Evolutionary conservation across 2,888 invertebrate species (phyloP).

Genomic region (Cybosia mesomella): DNA sequence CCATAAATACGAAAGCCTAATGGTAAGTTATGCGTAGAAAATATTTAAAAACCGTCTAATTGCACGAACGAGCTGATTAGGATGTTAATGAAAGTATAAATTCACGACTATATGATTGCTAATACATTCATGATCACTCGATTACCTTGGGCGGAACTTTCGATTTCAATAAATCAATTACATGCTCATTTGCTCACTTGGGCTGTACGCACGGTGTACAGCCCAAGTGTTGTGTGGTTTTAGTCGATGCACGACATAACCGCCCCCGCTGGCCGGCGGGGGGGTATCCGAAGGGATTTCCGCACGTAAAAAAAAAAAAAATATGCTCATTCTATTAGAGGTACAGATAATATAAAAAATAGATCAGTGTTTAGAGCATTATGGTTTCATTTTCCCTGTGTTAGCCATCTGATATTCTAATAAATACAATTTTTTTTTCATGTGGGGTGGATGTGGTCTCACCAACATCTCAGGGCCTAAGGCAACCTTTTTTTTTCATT

Average conservation of each 20-base stretch:
- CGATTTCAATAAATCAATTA: slow-evolving; percentile 18
- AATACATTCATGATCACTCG: slow-evolving; percentile 15
- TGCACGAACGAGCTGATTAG: slow-evolving; percentile 12
- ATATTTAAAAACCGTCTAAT: slow-evolving; percentile 20
- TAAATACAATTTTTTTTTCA: background rate
- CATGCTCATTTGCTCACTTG: slow-evolving; percentile 3
- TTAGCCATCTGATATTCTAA: background rate
- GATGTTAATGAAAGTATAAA: slow-evolving; percentile 19
- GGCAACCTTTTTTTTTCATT: too few species aligned
- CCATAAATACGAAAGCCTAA: slow-evolving; percentile 22
- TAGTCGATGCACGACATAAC: too few species aligned
- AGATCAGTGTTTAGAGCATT: background rate
- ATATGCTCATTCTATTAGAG: too few species aligned
- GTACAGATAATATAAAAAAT: background rate
- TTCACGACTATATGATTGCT: slow-evolving; percentile 12
- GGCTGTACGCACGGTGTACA: too few species aligned
- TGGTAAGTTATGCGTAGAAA: slow-evolving; percentile 23
- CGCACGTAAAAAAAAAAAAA: too few species aligned
- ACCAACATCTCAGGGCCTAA: too few species aligned
- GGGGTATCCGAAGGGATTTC: too few species aligned
- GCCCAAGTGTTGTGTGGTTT: too few species aligned
- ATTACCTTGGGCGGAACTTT: slow-evolving; percentile 12
- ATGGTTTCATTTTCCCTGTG: background rate
- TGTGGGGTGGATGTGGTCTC: too few species aligned
- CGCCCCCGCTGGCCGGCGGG: too few species aligned